Base-by-base conservation (phyloP, 1,140 invertebrate species). In the Belonocnema kinseyi region DNA sequence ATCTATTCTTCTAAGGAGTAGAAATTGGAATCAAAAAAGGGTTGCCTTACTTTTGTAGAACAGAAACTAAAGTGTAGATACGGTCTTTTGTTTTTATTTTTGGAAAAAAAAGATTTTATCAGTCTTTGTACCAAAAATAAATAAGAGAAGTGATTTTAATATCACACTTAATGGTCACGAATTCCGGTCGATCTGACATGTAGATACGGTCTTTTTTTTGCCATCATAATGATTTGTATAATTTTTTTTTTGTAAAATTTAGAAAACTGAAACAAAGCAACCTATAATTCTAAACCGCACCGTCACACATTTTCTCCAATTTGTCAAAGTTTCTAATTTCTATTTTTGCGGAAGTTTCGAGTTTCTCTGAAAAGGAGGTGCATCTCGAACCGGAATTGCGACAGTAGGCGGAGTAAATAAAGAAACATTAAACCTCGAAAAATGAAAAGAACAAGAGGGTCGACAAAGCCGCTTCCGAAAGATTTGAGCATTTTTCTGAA, bases 321-420 rank as follows among this genome's bases (percentile, higher is more conserved):
- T 46, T 46, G 40, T 46, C 78, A 75, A 78, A 84, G 81, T 87
- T 87, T 77, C 58, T 77, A 72, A 79, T 74, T 78, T 61, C 58
- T 77, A 72, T 80, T 74, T 78, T 61, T 82, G 76, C 85, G 88
- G 88, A 89, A 89, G 88, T 89, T 86, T 89, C 88, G 82, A 85
- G 84, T 89, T 86, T 87, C 88, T 70, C 71, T 52, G 74, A 73
- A 80, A 61, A 71, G 46, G 58, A 73, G 66, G 26, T 66, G 61
- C 33, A 54, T 54, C 17, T 54, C 10, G 11, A 10, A 33, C 21
- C 14, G 12, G 26, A 12, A 8, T 21, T 26, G 12, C 50, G 54
- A 50, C 21, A 53, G 51, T 53, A 17, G 14, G 72, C 10, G 72
- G 14, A 75, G 54, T n/a, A 61, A 75, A 58, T 50, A 58, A 75